A percentile compares a stretch with the other conserved stretches of the same genome.
Evolutionary conservation across 2,888 invertebrate genomes (phyloP).

Genomic region (Tetranychus truncatus): DNA sequence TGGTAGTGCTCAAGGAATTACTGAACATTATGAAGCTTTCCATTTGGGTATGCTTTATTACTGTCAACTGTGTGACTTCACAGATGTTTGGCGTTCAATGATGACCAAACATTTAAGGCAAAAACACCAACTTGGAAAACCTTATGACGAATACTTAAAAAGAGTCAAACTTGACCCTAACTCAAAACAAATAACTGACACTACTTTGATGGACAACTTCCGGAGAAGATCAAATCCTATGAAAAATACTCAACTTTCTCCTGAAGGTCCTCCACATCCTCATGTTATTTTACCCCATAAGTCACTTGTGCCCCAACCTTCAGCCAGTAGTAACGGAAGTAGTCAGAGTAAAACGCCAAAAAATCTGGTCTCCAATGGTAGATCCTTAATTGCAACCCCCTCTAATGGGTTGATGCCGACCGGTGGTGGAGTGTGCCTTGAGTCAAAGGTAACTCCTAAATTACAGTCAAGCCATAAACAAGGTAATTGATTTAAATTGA

Average conservation of each 20-base stretch:
- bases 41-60: constrained; percentile 5
- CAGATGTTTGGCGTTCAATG: constrained; percentile 8
- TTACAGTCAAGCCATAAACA: background rate
- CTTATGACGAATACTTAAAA: constrained; percentile 1
- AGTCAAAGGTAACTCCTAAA: background rate
- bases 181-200: background rate
- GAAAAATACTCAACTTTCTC: background rate
- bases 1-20: background rate
- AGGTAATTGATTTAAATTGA: background rate
- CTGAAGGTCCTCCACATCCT: background rate
- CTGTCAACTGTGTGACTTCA: background rate
- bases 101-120: constrained; percentile 9
- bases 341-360: background rate
- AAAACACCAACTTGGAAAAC: constrained; percentile 2
- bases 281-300: background rate
- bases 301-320: background rate
- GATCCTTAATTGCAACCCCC: background rate
- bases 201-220: background rate
- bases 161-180: background rate
- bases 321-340: constrained; percentile 1
- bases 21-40: constrained; percentile 10
- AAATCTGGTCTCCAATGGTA: background rate
- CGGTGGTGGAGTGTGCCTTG: background rate
- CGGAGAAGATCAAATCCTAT: background rate
- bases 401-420: background rate